A percentile compares a stretch with the other conserved stretches of the same genome.
Evolutionary conservation across 2,113 vertebrate genomes (phyloP).

Genomic region (Microtus oregoni): DNA sequence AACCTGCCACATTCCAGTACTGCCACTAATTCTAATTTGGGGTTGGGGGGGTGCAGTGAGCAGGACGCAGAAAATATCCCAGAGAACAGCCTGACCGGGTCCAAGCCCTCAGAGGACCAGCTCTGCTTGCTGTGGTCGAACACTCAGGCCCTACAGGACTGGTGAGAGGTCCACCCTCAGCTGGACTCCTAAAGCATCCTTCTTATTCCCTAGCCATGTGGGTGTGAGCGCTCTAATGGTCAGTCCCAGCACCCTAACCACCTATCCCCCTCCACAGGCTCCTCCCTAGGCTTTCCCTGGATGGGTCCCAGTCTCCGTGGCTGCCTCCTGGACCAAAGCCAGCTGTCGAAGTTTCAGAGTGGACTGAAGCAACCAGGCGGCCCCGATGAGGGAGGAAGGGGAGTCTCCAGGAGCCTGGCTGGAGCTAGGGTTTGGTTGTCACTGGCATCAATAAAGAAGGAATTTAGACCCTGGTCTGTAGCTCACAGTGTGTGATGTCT

Average conservation of each 20-base stretch:
- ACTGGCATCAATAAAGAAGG: constrained; percentile 67
- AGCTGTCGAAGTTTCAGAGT: neutral
- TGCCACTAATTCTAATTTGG: neutral
- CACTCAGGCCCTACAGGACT: neutral
- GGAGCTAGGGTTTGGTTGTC: neutral
- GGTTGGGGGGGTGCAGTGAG: constrained; percentile 43
- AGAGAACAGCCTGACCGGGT: neutral
- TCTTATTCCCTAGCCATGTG: neutral
- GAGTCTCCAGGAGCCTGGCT: neutral
- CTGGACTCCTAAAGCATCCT: neutral
- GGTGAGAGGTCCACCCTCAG: constrained; percentile 37
- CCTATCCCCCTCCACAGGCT: constrained; percentile 23
- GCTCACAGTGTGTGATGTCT: neutral
- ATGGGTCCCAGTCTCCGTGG: neutral
- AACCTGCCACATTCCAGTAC: neutral
- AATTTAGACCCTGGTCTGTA: neutral
- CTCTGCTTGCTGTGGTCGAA: constrained; percentile 41
- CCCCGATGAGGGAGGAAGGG: neutral
- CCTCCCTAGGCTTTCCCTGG: neutral
- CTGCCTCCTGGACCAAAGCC: neutral
- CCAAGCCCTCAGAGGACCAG: neutral
- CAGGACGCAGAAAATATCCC: constrained; percentile 7
- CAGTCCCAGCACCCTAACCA: neutral
- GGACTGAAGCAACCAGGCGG: neutral
- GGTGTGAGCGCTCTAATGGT: neutral